These are phyloP conservation scores for Nibea albiflora DNA, from an alignment of 2,113 vertebrate species.

Conservation along the genomic window DNA sequence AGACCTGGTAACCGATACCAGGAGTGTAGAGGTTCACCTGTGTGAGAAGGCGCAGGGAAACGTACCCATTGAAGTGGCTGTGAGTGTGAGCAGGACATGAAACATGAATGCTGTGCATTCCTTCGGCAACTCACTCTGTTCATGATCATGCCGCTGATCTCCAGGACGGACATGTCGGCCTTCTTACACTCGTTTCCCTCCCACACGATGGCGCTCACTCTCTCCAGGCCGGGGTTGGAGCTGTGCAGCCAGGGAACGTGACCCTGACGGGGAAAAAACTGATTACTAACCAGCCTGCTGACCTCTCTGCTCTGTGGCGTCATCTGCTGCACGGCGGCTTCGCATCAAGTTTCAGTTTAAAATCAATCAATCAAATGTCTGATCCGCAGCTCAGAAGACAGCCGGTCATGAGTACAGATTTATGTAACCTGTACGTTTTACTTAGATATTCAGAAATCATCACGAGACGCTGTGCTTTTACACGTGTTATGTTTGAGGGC, in stretches of 20 bases:
- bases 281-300: too few species aligned
- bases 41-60: not conserved
- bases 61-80: too few species aligned
- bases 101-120: not conserved
- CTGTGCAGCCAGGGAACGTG: conserved; percentile 97
- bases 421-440: too few species aligned
- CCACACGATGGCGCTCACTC: conserved; percentile 99
- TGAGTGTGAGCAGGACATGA: too few species aligned
- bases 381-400: too few species aligned
- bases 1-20: conserved; percentile 97
- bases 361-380: too few species aligned
- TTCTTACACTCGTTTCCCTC: conserved; percentile 99
- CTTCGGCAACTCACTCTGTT: conserved; percentile 88
- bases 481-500: not conserved
- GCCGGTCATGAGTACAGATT: too few species aligned
- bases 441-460: too few species aligned
- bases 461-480: too few species aligned
- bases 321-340: too few species aligned
- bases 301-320: too few species aligned
- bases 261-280: conserved; percentile 80
- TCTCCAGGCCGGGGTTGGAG: conserved; percentile 94
- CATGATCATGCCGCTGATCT: conserved; percentile 99
- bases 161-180: conserved; percentile 98
- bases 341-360: too few species aligned
- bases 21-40: conserved; percentile 96